These are phyloP conservation scores for Macrostomum lignano DNA, from an alignment of 1,140 invertebrate genomes.

Conservation along the genomic window DNA sequence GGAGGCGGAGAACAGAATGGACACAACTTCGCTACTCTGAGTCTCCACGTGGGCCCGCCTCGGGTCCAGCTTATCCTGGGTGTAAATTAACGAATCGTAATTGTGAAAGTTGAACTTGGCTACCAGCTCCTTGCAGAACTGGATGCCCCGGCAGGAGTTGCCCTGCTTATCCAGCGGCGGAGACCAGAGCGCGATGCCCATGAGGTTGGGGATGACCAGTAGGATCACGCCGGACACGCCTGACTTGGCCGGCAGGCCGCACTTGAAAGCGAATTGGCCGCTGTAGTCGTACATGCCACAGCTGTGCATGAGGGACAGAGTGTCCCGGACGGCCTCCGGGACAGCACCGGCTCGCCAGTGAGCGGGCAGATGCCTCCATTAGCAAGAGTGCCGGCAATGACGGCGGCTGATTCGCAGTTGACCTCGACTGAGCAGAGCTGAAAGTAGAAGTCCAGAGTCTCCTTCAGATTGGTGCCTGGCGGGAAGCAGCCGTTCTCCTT, in stretches of 20 bases:
- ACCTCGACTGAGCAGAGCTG: slow-evolving; percentile 81
- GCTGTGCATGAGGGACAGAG: slow-evolving; percentile 56
- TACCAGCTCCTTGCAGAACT: slow-evolving; percentile 41
- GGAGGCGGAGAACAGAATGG: no score
- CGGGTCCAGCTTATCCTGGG: slow-evolving; percentile 3
- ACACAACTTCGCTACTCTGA: no score
- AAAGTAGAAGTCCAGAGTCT: slow-evolving; percentile 88
- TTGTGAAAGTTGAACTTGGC: slow-evolving; percentile 4
- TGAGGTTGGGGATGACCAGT: slow-evolving; percentile 73
- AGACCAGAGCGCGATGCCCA: slow-evolving; percentile 50
- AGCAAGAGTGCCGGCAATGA: slow-evolving; percentile 73
- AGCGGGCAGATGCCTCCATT: slow-evolving; percentile 93
- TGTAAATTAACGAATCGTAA: slow-evolving; percentile 1
- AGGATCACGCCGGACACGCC: slow-evolving; percentile 71
- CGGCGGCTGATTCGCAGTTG: slow-evolving; percentile 60
- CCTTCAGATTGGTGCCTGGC: slow-evolving; percentile 28
- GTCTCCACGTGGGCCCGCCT: no score
- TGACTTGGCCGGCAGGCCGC: slow-evolving; percentile 80
- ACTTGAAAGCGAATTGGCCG: slow-evolving; percentile 86
- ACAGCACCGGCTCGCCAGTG: slow-evolving; percentile 64
- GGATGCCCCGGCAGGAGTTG: slow-evolving; percentile 59
- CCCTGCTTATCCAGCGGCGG: slow-evolving; percentile 60
- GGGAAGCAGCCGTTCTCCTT: slow-evolving; percentile 47
- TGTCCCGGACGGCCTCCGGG: slow-evolving; percentile 32
- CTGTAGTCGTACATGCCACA: slow-evolving; percentile 91